phyloP scores from a whole-genome alignment of 2,888 invertebrate species.

The Phytoseiulus persimilis region DNA sequence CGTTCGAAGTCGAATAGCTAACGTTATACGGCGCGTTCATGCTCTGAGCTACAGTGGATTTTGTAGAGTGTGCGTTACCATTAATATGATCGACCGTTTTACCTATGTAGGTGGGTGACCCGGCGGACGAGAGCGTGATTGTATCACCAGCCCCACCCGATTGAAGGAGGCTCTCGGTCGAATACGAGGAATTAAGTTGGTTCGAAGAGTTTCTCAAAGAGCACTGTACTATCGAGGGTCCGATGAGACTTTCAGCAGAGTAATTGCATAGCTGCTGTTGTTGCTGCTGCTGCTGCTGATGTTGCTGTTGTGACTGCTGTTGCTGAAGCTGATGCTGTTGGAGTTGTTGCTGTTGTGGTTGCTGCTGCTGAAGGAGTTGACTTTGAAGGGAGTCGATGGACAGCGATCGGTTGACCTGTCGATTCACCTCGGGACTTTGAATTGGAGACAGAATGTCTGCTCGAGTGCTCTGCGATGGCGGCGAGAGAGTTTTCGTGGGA shows the following conservation, averaged over 20 bases:
- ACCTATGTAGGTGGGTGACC: slow-evolving; percentile 13
- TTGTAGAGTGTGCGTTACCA: slow-evolving; percentile 11
- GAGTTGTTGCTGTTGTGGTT: not conserved
- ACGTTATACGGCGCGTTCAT: slow-evolving; percentile 7
- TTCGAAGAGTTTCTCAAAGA: not conserved
- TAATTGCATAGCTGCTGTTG: slow-evolving; percentile 38
- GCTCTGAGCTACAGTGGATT: not conserved
- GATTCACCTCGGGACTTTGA: slow-evolving; percentile 11
- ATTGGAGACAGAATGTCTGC: slow-evolving; percentile 7
- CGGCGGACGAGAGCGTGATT: slow-evolving; percentile 15
- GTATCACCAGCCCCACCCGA: slow-evolving; percentile 6
- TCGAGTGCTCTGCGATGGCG: slow-evolving; percentile 9
- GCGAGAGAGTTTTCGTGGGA: not conserved
- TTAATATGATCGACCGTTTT: not conserved
- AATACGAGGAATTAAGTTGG: slow-evolving; percentile 23
- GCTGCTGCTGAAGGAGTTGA: slow-evolving; percentile 6
- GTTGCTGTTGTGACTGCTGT: slow-evolving; percentile 8
- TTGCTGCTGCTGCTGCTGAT: slow-evolving; percentile 29
- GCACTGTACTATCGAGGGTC: slow-evolving; percentile 22
- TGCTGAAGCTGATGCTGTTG: not conserved
- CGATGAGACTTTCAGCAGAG: slow-evolving; percentile 33
- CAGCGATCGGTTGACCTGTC: not conserved
- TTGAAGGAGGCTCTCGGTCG: slow-evolving; percentile 31
- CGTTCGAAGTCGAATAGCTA: slow-evolving; percentile 9
- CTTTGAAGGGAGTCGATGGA: not conserved